Evolutionary conservation across 2,113 vertebrate genomes (phyloP), one percentile per base, ranked within the genome.

Genomic region (Hepsetus odoe): DNA sequence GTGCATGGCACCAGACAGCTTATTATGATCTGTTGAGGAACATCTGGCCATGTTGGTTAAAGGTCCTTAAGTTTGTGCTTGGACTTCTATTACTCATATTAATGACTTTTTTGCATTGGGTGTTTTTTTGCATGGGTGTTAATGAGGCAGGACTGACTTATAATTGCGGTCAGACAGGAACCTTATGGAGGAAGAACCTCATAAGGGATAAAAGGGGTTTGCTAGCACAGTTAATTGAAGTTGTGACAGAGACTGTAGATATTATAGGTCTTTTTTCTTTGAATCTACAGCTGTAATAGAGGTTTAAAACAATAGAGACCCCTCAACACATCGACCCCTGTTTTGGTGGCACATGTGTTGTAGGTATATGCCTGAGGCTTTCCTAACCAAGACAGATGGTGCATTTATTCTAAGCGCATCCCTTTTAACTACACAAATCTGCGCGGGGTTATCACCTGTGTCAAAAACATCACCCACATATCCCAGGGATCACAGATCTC

Each of bases 1-100:
- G 81, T 81, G 69, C 80, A 87, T 58, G 28, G 81, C n/a, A 81
- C 77, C 28, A 61, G 44, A 53, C 22, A 35, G 70, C 61, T 75
- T 83, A 74, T 83, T 77, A 79, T 84, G 40, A 76, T 76, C 58
- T 80, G 74, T 87, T 88, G 86, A 80, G 56, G 86, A 87, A 86
- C 62, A 76, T 83, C 78, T 71, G 80, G 75, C 35, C 55, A 61
- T 77, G 65, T 79, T 74, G 61, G 70, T 81, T 70, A 87, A 85
- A 40, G 42, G 62, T 28, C 20, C 44, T 38, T 8, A 69, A 18
- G 22, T 69, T 69, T 35, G 12, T 11, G 18, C 40, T 69, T 20
- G 66, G 66, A 58, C 65, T 26, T 59, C 62, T 32, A 6, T 56
- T 30, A n/a, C 53, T 49, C 53, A 49, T 44, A 32, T 30, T 53